Evolutionary conservation across 2,888 invertebrate genomes (phyloP), one percentile per base, ranked within the genome.

Genomic region (Chloromyia formosa): DNA sequence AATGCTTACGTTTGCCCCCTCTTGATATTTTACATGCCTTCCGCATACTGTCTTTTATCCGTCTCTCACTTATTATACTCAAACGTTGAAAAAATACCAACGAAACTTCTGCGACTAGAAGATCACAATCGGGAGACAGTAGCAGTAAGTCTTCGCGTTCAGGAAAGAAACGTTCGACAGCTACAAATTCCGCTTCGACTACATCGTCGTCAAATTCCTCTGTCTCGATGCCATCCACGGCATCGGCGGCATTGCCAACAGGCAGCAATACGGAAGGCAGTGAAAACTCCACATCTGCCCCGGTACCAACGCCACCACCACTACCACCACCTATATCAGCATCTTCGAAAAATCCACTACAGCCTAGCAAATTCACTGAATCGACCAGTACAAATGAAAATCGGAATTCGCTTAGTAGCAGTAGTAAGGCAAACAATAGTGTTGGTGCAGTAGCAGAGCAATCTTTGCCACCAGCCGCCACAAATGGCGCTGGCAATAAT

Each of bases 81-180:
- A 45, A 73, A 23, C 58, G 23, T 14, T 71, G 69, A 61, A 74
- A 68, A 61, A 69, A 66, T 71, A 74, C 61, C 35, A 64, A n/a
- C n/a, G n/a, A n/a, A n/a, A n/a, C 66, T 66, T 49, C 10, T n/a
- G 56, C 42, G 18, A 66, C n/a, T 45, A 69, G 16, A 78, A 79
- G 80, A 80, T 80, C 80, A 62, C 78, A 79, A 77, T 80, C 80
- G 73, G 79, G 79, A 75, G 80, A 80, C 62, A 78, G 78, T 76
- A 77, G 76, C 72, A 78, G 75, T 77, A 82, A 80, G 68, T 83
- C 84, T 14, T 71, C 71, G 7, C 81, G 85, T 49, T 84, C 84
- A 60, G 83, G 84, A 62, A 85, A 85, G 77, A 84, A 84, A 73
- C 82, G 84, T n/a, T 82, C 83, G 14, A 83, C 84, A 45, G 82